These are phyloP conservation scores for Apodemia duryi DNA, from an alignment of 2,888 invertebrate species.

Conservation along the genomic window DNA sequence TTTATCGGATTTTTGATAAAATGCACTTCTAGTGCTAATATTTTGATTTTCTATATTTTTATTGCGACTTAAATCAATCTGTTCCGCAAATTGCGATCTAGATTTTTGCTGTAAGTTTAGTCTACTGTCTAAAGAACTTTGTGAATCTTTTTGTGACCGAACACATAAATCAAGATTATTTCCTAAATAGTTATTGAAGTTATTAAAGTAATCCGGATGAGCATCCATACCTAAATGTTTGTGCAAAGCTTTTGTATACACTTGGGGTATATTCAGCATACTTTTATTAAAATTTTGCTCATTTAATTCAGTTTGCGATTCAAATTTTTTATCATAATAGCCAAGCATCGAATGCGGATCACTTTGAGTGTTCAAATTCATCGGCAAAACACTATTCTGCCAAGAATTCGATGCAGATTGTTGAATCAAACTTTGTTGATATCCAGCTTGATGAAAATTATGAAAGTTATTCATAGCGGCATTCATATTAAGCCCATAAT, in stretches of 20 bases:
- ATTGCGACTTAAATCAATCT: constrained; percentile 24
- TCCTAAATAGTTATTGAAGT: constrained; percentile 32
- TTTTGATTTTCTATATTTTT: constrained; percentile 13
- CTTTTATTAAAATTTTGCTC: constrained; percentile 30
- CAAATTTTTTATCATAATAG: constrained; percentile 30
- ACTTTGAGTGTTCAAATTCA: constrained; percentile 49
- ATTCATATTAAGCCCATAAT: constrained; percentile 45
- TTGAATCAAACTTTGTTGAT: constrained; percentile 39
- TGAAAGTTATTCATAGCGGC: constrained; percentile 45
- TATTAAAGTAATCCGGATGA: constrained; percentile 32
- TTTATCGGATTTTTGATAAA: not conserved
- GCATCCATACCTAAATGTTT: constrained; percentile 39
- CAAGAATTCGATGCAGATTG: constrained; percentile 42
- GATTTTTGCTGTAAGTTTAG: constrained; percentile 16
- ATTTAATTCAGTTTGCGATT: constrained; percentile 27
- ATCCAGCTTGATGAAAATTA: constrained; percentile 45
- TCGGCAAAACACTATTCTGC: constrained; percentile 50
- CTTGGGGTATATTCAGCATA: constrained; percentile 48
- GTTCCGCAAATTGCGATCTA: constrained; percentile 17
- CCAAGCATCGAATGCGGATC: constrained; percentile 33
- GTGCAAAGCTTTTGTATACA: constrained; percentile 44
- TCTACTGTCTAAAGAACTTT: constrained; percentile 19
- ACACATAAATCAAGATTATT: constrained; percentile 38
- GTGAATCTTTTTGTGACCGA: constrained; percentile 34
- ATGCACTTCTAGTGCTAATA: not conserved